Base-by-base conservation (phyloP, 2,797 vertebrate species). In the Brotula barbata region DNA sequence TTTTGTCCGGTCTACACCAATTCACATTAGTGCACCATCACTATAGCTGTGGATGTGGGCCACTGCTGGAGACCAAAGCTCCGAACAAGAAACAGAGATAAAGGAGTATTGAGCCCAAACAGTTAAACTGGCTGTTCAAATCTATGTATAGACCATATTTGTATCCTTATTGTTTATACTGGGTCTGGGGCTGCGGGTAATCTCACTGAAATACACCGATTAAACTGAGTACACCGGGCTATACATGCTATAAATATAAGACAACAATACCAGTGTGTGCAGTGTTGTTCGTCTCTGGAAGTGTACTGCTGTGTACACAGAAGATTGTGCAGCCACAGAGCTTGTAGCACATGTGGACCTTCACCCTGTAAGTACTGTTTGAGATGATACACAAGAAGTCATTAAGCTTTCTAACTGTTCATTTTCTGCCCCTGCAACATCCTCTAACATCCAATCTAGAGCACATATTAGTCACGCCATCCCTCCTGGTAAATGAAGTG, bases 161-260 rank as follows among this genome's bases (percentile, higher is more conserved):
- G 3, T 11, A 36, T 36, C 34, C 13, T 10, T 7, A 36, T 6
- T 10, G 9, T 36, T 36, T 36, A 36, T 36, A 36, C 6, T 12
- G 13, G 34, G 3, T 6, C 34, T 7, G 39, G 50, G 20, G 39
- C 20, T 17, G 16, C 6, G 17, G 50, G 8, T 20, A 20, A 48
- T 55, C 7, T 45, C 11, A 51, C 19, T 31, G 28, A 57, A 34
- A 46, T 55, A 22, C 7, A 42, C 40, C 14, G 15, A 22, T 20
- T 47, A 0, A 19, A 50, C 55, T 42, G 13, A 71, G 40, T 42
- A 47, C 43, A 23, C 43, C 36, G 19, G 41, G 13, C 46, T 59
- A 41, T 57, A 58, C 58, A 58, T 78, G 68, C 66, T 67, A 61
- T 66, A 73, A 71, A 67, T 69, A 73, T 46, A 61, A 68, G 60